These are phyloP conservation scores for Poecilia velifera DNA, from an alignment of 2,797 vertebrate species.

Conservation along the genomic window DNA sequence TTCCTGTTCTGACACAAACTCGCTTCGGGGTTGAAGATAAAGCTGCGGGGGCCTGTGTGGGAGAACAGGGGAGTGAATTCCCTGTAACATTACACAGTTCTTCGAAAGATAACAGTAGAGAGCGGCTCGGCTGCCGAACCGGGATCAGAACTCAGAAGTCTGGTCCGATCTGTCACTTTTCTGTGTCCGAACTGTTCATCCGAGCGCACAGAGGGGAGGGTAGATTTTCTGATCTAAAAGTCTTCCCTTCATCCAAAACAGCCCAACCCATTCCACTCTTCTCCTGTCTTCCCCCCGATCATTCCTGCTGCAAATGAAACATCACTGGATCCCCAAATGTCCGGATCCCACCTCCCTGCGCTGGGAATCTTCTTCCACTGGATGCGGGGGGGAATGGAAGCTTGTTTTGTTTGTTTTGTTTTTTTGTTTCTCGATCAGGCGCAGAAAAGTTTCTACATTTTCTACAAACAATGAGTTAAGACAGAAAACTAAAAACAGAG, in stretches of 20 bases:
- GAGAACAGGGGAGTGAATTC: background rate
- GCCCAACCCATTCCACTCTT: background rate
- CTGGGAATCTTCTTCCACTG: constrained; percentile 52
- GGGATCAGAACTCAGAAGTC: background rate
- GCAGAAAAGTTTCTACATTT: background rate
- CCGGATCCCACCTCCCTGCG: constrained; percentile 54
- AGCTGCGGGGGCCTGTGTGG: background rate
- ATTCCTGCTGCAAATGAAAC: constrained; percentile 60
- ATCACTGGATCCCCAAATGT: constrained; percentile 32
- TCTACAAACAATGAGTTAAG: background rate
- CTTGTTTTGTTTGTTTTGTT: constrained; percentile 12
- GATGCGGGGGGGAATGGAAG: constrained; percentile 50
- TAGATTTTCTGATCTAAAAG: background rate
- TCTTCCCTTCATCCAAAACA: background rate
- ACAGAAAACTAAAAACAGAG: background rate
- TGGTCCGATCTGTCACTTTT: constrained; percentile 62
- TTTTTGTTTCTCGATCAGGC: constrained; percentile 32
- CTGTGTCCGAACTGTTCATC: constrained; percentile 47
- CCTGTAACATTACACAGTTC: background rate
- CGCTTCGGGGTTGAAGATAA: background rate
- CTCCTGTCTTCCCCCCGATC: constrained; percentile 3
- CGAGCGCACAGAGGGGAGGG: background rate
- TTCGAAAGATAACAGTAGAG: constrained; percentile 8
- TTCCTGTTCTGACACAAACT: background rate
- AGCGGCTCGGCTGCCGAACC: background rate